Base-by-base conservation (phyloP, 2,888 invertebrate species). In the Coenonympha glycerion region DNA sequence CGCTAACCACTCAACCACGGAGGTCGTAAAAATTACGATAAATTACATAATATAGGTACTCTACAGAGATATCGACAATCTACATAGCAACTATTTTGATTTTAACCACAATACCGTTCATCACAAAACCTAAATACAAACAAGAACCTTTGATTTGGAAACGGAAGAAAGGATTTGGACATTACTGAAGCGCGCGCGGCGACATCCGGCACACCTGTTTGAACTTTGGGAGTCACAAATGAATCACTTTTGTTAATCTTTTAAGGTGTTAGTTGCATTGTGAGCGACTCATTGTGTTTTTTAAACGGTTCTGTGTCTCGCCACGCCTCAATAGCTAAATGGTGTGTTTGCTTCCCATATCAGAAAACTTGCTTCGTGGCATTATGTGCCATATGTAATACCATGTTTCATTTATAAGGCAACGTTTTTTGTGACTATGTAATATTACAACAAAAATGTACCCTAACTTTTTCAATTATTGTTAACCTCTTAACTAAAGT, bases 181-280 rank as follows among this genome's bases (percentile, higher is more conserved):
- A 59, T 60, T 62, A 60, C 61, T 58, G 55, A 45, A 49, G 44
- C 30, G 57, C 61, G 62, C 62, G 62, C 60, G 61, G 58, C 49
- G 46, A 49, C 60, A 59, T 64, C 64, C 65, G 59, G 59, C 64
- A 66, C 70, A 70, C 70, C 70, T 70, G 70, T 60, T 60, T 51
- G 48, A 54, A 33, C 31, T 33, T 16, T 33, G 31, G 31, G 16
- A 51, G 51, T 56, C 53, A 60, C 57, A 57, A 60, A 66, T 61
- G 58, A 56, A 53, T 61, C 63, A 62, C 58, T 69, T 46, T 54
- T 45, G 45, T 52, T 52, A 45, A 51, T 51, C 54, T 45, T 54
- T 54, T 54, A 54, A 48, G 39, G 39, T 45, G 47, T 40, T n/a
- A 51, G 51, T 39, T 22, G 31, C 48, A 39, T 51, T 48, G 47